These are phyloP conservation scores for Loris lydekkerianus DNA, from an alignment of 2,797 vertebrate species.

Conservation along the genomic window DNA sequence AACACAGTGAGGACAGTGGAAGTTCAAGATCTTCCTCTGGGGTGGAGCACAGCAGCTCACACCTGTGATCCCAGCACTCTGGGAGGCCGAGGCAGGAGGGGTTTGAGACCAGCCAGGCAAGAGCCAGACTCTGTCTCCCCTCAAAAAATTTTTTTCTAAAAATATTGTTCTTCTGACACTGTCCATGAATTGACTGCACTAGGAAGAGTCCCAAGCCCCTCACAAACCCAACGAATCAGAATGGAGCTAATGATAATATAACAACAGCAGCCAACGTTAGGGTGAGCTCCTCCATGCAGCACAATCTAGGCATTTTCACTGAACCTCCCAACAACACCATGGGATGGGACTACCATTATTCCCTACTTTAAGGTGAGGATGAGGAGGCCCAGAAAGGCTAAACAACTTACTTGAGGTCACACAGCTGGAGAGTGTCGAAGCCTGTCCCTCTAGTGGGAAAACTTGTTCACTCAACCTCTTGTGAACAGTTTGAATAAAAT, in stretches of 20 bases:
- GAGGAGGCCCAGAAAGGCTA: background rate
- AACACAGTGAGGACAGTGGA: background rate
- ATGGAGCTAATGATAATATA: accelerated
- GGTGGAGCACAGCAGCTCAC: background rate
- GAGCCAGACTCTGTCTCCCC: background rate
- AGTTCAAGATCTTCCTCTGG: background rate
- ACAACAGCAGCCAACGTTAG: accelerated
- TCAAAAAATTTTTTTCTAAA: background rate
- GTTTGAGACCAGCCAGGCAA: background rate
- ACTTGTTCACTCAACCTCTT: background rate
- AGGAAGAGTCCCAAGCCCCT: too few relatives aligned
- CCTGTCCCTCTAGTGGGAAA: background rate
- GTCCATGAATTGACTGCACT: background rate
- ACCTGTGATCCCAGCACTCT: background rate
- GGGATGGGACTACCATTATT: accelerated
- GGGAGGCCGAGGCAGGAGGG: background rate
- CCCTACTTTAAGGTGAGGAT: background rate
- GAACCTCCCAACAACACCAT: background rate
- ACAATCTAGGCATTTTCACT: accelerated
- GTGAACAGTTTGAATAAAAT: background rate
- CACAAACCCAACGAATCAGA: background rate
- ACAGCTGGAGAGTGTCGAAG: background rate
- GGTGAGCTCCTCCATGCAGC: accelerated
- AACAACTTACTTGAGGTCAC: background rate
- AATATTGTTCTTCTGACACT: too few relatives aligned